These are phyloP conservation scores for Ormyrus pomaceus DNA, from an alignment of 2,888 invertebrate genomes.

Conservation along the genomic window DNA sequence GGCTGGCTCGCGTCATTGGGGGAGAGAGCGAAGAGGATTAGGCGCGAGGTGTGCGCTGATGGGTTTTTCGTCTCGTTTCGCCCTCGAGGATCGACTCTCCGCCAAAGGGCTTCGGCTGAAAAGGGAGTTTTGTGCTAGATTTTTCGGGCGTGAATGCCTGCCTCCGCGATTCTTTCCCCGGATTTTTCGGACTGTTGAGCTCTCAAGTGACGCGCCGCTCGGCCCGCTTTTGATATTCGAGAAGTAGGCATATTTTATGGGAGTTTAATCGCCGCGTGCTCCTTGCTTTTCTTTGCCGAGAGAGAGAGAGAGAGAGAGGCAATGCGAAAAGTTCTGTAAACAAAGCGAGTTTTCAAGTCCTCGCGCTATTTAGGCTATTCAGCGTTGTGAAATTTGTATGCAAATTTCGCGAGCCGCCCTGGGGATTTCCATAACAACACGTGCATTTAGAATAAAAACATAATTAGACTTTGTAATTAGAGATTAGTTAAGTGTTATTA, in stretches of 20 bases:
- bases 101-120: too few species aligned
- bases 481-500: too few species aligned
- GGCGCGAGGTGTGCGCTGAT: conserved; percentile 15
- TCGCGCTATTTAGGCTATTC: neutral
- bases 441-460: too few species aligned
- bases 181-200: conserved; percentile 35
- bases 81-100: neutral
- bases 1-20: conserved; percentile 6
- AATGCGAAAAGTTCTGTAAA: conserved; percentile 1
- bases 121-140: conserved; percentile 20
- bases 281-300: neutral
- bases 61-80: conserved; percentile 27
- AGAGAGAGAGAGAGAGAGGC: neutral
- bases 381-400: conserved; percentile 18
- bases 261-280: conserved; percentile 12
- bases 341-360: too few species aligned
- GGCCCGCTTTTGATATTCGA: too few species aligned
- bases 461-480: too few species aligned
- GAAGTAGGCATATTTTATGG: neutral
- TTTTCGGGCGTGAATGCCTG: conserved; percentile 41
- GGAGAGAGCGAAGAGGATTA: conserved; percentile 40
- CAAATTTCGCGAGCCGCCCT: conserved; percentile 7
- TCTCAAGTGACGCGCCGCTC: neutral
- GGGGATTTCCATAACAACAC: neutral
- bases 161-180: conserved; percentile 26